Percentiles rank a stretch among this genome's conserved stretches.
Evolutionary conservation across 2,797 vertebrate species (phyloP).

Genomic region (Siniperca scherzeri): DNA sequence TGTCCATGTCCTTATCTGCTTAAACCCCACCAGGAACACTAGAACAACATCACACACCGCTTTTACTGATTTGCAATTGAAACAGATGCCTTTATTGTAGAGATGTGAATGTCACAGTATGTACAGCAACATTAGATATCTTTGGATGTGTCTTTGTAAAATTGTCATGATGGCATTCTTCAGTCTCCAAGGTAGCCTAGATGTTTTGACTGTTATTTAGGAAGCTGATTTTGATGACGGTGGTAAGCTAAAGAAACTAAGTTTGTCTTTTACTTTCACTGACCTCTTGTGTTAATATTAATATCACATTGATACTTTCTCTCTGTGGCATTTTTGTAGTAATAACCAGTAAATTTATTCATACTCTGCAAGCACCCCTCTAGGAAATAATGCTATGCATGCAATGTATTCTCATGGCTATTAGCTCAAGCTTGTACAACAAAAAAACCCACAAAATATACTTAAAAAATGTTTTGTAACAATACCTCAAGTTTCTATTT

Average conservation of each 20-base stretch:
- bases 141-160: constrained; percentile 4
- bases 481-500: not conserved
- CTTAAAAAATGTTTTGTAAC: not conserved
- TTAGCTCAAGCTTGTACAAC: not conserved
- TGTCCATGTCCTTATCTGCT: constrained; percentile 38
- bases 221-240: not conserved
- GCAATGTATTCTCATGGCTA: not conserved
- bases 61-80: constrained; percentile 23
- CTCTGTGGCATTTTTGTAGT: not conserved
- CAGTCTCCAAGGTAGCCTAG: constrained; percentile 1
- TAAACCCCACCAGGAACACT: constrained; percentile 28
- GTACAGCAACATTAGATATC: not conserved
- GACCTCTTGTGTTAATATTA: not conserved
- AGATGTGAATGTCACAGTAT: constrained; percentile 7
- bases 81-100: constrained; percentile 20
- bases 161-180: constrained; percentile 1
- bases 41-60: constrained; percentile 4
- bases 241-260: not conserved
- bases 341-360: not conserved
- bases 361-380: too few relatives aligned
- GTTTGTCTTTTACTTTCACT: not conserved
- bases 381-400: not conserved
- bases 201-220: constrained; percentile 1
- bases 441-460: not conserved
- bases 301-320: not conserved